Evolutionary conservation across 2,888 invertebrate genomes (phyloP).

Genomic region (Nipponacmea schrenckii): DNA sequence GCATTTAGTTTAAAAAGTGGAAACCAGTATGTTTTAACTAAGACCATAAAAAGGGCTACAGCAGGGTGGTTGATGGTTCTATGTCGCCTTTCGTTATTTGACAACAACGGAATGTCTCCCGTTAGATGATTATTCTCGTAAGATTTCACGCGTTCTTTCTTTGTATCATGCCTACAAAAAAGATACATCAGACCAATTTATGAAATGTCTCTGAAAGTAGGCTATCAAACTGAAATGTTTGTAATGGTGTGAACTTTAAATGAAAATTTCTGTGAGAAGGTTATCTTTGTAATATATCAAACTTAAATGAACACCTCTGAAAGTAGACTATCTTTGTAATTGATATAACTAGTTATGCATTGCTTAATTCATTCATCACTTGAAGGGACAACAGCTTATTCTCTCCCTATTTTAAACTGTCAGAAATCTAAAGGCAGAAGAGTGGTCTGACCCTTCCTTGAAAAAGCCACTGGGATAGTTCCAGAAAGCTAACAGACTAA

Average conservation of each 20-base stretch:
- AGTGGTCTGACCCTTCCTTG: too few relatives aligned
- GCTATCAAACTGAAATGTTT: too few relatives aligned
- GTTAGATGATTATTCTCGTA: background rate
- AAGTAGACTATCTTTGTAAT: too few relatives aligned
- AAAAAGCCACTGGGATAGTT: too few relatives aligned
- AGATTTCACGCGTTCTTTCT: background rate
- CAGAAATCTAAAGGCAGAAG: too few relatives aligned
- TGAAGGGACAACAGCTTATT: too few relatives aligned
- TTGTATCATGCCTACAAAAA: background rate
- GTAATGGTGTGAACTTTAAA: too few relatives aligned
- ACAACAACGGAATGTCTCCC: background rate
- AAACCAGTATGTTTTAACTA: conserved; percentile 2
- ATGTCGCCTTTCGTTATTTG: background rate
- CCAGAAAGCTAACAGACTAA: too few relatives aligned
- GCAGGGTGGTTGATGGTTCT: background rate
- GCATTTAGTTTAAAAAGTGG: background rate
- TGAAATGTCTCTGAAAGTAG: background rate
- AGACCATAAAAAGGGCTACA: background rate
- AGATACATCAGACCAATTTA: background rate
- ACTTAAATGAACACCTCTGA: background rate
- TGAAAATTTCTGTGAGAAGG: background rate
- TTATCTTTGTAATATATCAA: background rate
- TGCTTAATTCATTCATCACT: too few relatives aligned
- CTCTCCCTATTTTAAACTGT: too few relatives aligned
- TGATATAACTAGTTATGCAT: too few relatives aligned